These are phyloP conservation scores for Platerodrilus igneus DNA, from an alignment of 2,888 invertebrate species.

Conservation along the genomic window DNA sequence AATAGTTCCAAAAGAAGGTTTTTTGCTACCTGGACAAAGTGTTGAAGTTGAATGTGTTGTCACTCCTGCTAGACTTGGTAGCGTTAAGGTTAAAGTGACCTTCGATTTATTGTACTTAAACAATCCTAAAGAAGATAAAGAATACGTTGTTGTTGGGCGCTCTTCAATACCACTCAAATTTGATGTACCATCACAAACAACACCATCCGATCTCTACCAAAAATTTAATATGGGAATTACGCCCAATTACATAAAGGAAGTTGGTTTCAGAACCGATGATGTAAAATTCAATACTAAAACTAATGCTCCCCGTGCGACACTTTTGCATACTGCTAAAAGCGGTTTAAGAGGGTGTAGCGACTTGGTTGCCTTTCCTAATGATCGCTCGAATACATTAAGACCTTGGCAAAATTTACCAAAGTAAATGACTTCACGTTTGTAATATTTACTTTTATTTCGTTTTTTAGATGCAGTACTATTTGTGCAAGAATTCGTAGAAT, in stretches of 20 bases:
- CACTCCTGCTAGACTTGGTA: slow-evolving; percentile 32
- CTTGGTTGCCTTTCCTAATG: slow-evolving; percentile 46
- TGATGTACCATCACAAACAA: slow-evolving; percentile 14
- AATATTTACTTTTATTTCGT: neutral
- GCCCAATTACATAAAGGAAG: slow-evolving; percentile 39
- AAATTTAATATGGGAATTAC: slow-evolving; percentile 40
- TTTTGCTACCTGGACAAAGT: slow-evolving; percentile 44
- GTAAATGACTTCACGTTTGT: slow-evolving; percentile 13
- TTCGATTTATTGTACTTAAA: slow-evolving; percentile 34
- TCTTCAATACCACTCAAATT: slow-evolving; percentile 21
- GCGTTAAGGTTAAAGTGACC: slow-evolving; percentile 23
- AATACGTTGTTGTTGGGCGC: slow-evolving; percentile 24
- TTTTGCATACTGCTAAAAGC: slow-evolving; percentile 25
- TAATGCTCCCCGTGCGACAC: slow-evolving; percentile 32
- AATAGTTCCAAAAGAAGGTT: slow-evolving; percentile 45
- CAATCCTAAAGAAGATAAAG: slow-evolving; percentile 14
- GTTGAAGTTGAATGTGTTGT: slow-evolving; percentile 36
- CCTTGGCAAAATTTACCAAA: slow-evolving; percentile 33
- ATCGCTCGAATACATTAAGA: slow-evolving; percentile 35
- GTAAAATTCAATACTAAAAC: slow-evolving; percentile 35
- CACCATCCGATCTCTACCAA: slow-evolving; percentile 27
- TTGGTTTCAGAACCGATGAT: slow-evolving; percentile 39
- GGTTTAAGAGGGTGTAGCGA: slow-evolving; percentile 26
- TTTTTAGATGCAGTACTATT: slow-evolving; percentile 38
- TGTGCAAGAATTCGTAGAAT: slow-evolving; percentile 34